phyloP scores from a whole-genome alignment of 2,888 invertebrate species.

The Taenaris catops region DNA sequence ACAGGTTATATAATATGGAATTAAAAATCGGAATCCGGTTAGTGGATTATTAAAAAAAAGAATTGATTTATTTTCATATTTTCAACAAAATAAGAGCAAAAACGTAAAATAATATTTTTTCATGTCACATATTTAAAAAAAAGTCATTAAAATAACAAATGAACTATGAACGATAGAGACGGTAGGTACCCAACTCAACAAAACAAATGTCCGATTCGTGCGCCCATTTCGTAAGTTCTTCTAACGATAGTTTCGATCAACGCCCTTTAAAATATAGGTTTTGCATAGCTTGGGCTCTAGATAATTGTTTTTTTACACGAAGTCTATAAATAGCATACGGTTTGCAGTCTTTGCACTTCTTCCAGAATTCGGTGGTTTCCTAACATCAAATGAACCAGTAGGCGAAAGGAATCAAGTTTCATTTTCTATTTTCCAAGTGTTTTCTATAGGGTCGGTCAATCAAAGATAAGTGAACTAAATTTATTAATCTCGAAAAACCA shows the following conservation, averaged over 20 bases:
- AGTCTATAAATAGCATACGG: slow-evolving; percentile 23
- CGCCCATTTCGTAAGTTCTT: slow-evolving; percentile 78
- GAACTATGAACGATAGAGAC: slow-evolving; percentile 32
- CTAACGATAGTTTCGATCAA: slow-evolving; percentile 65
- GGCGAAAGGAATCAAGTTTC: slow-evolving; percentile 76
- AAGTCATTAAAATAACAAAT: slow-evolving; percentile 33
- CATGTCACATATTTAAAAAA: not conserved
- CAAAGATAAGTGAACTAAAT: slow-evolving; percentile 32
- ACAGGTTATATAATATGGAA: no score
- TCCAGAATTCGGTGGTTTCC: slow-evolving; percentile 41
- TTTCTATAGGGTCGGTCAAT: slow-evolving; percentile 51
- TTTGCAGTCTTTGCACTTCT: slow-evolving; percentile 31
- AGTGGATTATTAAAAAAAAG: no score
- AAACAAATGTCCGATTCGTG: slow-evolving; percentile 80
- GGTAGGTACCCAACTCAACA: slow-evolving; percentile 53
- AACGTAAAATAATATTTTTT: no score
- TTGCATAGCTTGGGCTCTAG: slow-evolving; percentile 32
- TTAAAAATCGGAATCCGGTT: no score
- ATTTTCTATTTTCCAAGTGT: slow-evolving; percentile 49
- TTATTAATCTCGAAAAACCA: slow-evolving; percentile 31
- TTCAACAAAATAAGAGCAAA: no score
- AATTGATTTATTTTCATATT: no score
- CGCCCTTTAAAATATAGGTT: slow-evolving; percentile 47
- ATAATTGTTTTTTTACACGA: slow-evolving; percentile 30
- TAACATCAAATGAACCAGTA: slow-evolving; percentile 51